Evolutionary conservation across 2,797 vertebrate genomes (phyloP).

Genomic region (Perodicticus potto): DNA sequence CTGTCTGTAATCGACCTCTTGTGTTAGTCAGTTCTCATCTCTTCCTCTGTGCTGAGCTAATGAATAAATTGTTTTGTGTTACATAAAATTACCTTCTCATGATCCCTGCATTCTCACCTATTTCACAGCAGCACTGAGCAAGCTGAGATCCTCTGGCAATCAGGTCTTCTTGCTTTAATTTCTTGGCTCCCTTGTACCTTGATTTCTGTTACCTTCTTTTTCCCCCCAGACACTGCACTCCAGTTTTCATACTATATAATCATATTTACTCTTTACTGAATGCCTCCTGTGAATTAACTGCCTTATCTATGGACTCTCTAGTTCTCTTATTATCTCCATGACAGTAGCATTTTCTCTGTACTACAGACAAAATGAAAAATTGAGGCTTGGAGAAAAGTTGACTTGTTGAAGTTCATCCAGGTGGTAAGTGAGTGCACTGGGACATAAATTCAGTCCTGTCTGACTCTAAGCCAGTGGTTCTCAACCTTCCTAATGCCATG

Average conservation of each 20-base stretch:
- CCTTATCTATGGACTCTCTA: background rate
- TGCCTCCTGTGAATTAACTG: background rate
- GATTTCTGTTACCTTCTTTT: background rate
- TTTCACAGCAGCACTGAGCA: conserved; percentile 65
- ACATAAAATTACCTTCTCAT: conserved; percentile 83
- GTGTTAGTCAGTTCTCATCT: conserved; percentile 73
- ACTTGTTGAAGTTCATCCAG: background rate
- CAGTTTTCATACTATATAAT: background rate
- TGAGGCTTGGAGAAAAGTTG: background rate
- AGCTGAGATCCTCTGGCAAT: conserved; percentile 38
- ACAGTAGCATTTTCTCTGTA: background rate
- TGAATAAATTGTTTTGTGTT: conserved; percentile 82
- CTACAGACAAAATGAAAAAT: background rate
- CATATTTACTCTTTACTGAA: background rate
- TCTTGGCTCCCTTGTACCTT: background rate
- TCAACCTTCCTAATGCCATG: too few species aligned
- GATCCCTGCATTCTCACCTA: conserved; percentile 50
- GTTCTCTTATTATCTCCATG: background rate
- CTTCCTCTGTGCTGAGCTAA: conserved; percentile 78
- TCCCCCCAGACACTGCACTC: background rate
- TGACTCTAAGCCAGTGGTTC: background rate
- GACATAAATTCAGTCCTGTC: background rate
- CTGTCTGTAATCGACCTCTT: conserved; percentile 82
- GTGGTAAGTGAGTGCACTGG: background rate
- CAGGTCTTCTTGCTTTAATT: conserved; percentile 75